Percentiles rank a stretch among this genome's conserved stretches.
These are phyloP conservation scores for Notamacropus eugenii DNA, from an alignment of 2,797 vertebrate genomes.

Conservation along the genomic window DNA sequence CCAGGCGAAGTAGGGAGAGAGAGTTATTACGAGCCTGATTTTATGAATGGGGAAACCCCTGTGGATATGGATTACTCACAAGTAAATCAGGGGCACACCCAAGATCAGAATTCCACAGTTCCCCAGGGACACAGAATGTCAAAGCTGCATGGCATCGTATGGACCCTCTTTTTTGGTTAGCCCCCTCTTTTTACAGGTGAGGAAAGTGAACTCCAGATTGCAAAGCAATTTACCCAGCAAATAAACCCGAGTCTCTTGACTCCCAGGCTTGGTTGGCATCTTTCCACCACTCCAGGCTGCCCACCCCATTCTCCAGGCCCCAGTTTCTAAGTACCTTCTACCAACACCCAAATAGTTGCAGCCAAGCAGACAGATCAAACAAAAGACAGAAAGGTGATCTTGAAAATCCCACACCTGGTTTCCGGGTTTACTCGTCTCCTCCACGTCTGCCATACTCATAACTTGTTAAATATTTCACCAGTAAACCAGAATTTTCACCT, in stretches of 20 bases:
- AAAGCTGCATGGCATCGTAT: background rate
- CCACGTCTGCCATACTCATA: background rate
- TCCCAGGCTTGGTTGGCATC: background rate
- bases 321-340: background rate
- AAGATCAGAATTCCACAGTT: background rate
- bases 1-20: background rate
- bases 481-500: background rate
- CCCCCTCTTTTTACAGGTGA: background rate
- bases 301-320: background rate
- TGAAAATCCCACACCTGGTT: background rate
- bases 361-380: background rate
- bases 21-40: background rate
- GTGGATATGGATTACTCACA: background rate
- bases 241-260: background rate
- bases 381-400: background rate
- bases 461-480: background rate
- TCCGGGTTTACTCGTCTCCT: background rate
- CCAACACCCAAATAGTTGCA: constrained; percentile 2
- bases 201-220: background rate
- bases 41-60: constrained; percentile 8
- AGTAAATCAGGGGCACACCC: background rate
- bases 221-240: background rate
- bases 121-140: background rate
- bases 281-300: background rate
- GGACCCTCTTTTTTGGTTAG: background rate